A percentile compares a stretch with the other conserved stretches of the same genome.
phyloP scores from a whole-genome alignment of 2,888 invertebrate genomes.

The Portevinia maculata region DNA sequence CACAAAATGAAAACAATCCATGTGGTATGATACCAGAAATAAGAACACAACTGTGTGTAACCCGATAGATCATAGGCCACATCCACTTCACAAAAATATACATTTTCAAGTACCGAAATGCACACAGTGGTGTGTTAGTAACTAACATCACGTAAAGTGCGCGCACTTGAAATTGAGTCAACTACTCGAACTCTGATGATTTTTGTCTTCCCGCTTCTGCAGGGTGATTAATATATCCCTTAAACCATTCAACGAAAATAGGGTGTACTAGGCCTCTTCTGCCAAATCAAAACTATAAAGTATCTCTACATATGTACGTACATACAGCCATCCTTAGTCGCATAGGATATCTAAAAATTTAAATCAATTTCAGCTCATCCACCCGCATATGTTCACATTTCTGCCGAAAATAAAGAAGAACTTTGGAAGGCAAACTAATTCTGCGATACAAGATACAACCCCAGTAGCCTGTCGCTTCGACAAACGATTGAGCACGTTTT shows the following conservation, averaged over 20 bases:
- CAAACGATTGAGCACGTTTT: constrained; percentile 71
- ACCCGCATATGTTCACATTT: constrained; percentile 74
- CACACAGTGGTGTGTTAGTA: background rate
- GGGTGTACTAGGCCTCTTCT: background rate
- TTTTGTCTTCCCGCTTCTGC: constrained; percentile 10
- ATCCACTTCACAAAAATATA: constrained; percentile 62
- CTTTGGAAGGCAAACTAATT: constrained; percentile 6
- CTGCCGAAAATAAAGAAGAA: constrained; percentile 20
- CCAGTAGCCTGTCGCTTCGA: constrained; percentile 41
- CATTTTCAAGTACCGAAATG: constrained; percentile 54
- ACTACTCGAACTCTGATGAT: constrained; percentile 50
- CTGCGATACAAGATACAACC: constrained; percentile 45
- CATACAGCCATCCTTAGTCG: constrained; percentile 51
- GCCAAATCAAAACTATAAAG: constrained; percentile 31
- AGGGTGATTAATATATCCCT: constrained; percentile 71
- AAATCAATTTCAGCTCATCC: constrained; percentile 68
- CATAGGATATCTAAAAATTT: constrained; percentile 45
- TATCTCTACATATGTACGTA: constrained; percentile 42
- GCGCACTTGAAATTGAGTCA: constrained; percentile 66
- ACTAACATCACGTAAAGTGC: constrained; percentile 64
- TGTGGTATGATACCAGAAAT: constrained; percentile 49
- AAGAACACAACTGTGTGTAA: constrained; percentile 40
- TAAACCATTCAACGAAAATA: constrained; percentile 8
- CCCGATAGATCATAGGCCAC: constrained; percentile 67
- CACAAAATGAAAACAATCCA: constrained; percentile 55